phyloP scores from a whole-genome alignment of 2,797 vertebrate genomes.

The Falco columbarius region DNA sequence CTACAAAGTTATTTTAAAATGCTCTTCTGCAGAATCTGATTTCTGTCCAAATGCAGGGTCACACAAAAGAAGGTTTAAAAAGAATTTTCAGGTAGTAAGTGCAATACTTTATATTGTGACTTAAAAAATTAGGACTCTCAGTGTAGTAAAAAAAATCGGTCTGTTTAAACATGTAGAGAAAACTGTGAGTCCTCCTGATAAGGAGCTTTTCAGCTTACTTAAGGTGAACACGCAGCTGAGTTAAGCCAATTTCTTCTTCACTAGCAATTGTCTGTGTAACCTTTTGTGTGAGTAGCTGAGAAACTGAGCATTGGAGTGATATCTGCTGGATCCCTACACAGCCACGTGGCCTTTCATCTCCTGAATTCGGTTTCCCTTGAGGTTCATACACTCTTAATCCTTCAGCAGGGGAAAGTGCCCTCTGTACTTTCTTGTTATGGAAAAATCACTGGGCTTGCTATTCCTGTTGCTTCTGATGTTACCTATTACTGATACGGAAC shows the following conservation, averaged over 20 bases:
- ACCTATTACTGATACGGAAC: not conserved
- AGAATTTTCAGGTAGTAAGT: not conserved
- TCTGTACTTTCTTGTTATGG: not conserved
- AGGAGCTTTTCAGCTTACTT: not conserved
- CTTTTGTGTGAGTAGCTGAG: not conserved
- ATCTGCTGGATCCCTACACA: not conserved
- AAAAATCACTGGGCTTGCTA: not conserved
- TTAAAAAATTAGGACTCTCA: not conserved
- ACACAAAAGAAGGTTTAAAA: not conserved
- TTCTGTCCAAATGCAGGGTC: not conserved
- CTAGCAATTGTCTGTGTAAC: not conserved
- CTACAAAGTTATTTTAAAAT: not conserved
- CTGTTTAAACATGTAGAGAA: not conserved
- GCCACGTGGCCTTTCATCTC: not conserved
- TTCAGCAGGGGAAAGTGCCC: not conserved
- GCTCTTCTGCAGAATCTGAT: not conserved
- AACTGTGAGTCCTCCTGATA: not conserved
- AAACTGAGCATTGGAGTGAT: not conserved
- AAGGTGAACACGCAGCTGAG: not conserved
- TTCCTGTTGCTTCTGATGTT: not conserved
- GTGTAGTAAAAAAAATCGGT: not conserved
- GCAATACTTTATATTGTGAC: not conserved
- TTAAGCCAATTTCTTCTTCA: not conserved
- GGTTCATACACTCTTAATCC: not conserved
- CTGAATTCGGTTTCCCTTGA: not conserved